Evolutionary conservation across 1,140 invertebrate species (phyloP).

Genomic region (Drosophila setifemur): DNA sequence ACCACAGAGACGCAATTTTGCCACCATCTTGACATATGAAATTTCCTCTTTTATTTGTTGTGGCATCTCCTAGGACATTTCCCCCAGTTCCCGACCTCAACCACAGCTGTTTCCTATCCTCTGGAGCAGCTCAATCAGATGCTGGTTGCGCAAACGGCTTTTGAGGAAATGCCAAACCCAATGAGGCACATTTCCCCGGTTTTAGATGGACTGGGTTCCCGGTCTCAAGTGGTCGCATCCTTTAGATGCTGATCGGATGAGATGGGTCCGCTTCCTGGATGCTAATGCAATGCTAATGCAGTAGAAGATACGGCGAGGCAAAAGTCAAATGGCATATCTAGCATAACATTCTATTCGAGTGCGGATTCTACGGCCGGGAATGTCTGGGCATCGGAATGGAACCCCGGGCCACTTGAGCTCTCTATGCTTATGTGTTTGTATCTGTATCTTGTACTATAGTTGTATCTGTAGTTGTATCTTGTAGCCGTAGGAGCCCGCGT

Average conservation of each 20-base stretch:
- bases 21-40: too few species aligned
- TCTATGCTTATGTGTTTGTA: background rate
- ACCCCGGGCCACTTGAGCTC: constrained; percentile 24
- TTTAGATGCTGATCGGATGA: constrained; percentile 34
- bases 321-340: constrained; percentile 40
- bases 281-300: background rate
- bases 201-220: background rate
- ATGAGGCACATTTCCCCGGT: constrained; percentile 44
- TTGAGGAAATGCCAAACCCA: constrained; percentile 25
- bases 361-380: constrained; percentile 27
- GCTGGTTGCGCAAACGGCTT: constrained; percentile 22
- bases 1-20: too few species aligned
- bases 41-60: too few species aligned
- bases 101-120: constrained; percentile 2
- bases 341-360: constrained; percentile 30
- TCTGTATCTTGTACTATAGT: background rate
- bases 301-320: background rate
- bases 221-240: constrained; percentile 59
- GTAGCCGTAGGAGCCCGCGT: background rate
- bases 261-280: constrained; percentile 26
- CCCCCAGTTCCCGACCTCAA: background rate
- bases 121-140: constrained; percentile 3
- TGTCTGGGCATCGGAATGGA: constrained; percentile 8
- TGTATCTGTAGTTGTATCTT: too few species aligned
- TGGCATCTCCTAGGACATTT: too few species aligned